A percentile compares a stretch with the other conserved stretches of the same genome.
These are phyloP conservation scores for Heliconius ismenius DNA, from an alignment of 2,888 invertebrate species.

Conservation along the genomic window DNA sequence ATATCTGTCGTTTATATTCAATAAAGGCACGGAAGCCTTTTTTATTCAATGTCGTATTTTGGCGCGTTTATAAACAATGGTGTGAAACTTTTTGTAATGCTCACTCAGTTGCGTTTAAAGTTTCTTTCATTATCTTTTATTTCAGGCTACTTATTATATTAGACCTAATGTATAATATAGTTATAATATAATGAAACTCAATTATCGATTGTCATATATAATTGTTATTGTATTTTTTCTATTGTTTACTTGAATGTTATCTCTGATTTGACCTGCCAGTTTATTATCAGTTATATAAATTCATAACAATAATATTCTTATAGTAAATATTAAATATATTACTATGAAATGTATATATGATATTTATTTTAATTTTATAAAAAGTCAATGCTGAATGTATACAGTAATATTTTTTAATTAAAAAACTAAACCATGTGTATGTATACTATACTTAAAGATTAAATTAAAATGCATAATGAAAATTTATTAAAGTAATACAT, in stretches of 20 bases:
- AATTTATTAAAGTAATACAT: background rate
- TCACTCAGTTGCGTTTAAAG: background rate
- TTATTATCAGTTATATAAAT: background rate
- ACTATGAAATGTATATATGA: background rate
- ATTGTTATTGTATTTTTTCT: conserved; percentile 9
- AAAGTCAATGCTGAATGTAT: too few relatives aligned
- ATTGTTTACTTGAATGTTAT: conserved; percentile 13
- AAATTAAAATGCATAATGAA: background rate
- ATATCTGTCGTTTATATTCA: conserved; percentile 9
- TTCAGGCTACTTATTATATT: background rate
- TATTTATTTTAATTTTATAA: background rate
- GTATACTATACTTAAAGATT: background rate
- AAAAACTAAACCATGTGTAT: background rate
- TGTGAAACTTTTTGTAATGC: background rate
- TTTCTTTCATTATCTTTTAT: background rate
- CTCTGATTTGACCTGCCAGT: conserved; percentile 15
- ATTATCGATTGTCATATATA: background rate
- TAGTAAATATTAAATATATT: background rate
- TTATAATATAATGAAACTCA: background rate
- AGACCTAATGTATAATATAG: background rate
- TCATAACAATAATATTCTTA: background rate
- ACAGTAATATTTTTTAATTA: background rate
- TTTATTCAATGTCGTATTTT: conserved; percentile 44
- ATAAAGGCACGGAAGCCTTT: conserved; percentile 31
- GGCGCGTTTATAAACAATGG: conserved; percentile 33